These are phyloP conservation scores for Hemicentrotus pulcherrimus DNA, from an alignment of 35 echinoderm and acorn worm genomes.

Conservation along the genomic window DNA sequence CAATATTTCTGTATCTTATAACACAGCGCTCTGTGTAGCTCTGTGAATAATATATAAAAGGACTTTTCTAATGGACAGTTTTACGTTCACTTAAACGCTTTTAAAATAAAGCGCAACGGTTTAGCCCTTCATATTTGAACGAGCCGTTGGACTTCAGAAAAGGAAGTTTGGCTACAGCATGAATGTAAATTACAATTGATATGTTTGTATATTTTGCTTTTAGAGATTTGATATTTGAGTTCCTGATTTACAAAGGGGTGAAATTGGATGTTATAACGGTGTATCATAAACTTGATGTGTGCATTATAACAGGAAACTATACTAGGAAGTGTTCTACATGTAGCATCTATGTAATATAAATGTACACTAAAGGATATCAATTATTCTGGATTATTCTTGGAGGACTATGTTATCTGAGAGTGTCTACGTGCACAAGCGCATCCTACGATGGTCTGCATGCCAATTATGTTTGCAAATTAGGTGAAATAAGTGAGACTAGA, in stretches of 20 bases:
- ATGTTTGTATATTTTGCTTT: background rate
- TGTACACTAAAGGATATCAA: background rate
- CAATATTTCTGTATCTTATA: too few species aligned
- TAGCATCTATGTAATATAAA: background rate
- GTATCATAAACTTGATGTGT: background rate
- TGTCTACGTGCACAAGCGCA: background rate
- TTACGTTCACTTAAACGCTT: too few species aligned
- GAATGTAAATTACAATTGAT: background rate
- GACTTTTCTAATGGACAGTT: too few species aligned
- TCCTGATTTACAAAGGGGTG: background rate
- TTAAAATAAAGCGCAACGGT: too few species aligned
- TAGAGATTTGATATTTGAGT: background rate
- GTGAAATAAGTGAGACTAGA: too few species aligned
- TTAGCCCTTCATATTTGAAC: too few species aligned
- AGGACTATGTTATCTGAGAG: background rate
- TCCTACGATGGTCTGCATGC: background rate
- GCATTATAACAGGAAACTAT: background rate
- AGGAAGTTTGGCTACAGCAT: too few species aligned
- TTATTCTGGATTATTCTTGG: background rate
- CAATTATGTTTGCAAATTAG: background rate
- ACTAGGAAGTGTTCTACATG: background rate
- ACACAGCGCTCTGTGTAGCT: too few species aligned
- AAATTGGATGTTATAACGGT: background rate
- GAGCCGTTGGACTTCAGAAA: too few species aligned
- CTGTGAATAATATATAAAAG: too few species aligned